Evolutionary conservation across 2,113 vertebrate genomes (phyloP), one percentile per base, ranked within the genome.

Genomic region (Arothron firmamentum): DNA sequence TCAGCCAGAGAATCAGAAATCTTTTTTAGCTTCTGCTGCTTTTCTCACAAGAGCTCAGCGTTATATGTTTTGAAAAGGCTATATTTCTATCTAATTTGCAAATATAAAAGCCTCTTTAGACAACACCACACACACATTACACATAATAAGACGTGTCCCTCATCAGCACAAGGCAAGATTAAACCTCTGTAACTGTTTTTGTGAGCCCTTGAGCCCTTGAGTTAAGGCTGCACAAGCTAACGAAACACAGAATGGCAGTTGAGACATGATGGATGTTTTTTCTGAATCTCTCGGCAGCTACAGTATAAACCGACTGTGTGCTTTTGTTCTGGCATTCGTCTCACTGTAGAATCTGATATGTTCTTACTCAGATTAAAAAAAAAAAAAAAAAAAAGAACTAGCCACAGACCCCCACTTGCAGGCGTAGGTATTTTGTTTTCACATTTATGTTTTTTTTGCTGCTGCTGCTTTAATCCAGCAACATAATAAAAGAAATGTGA

Each of bases 161-260:
- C 83, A 52, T 80, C 73, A 56, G 64, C 84, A 75, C 81, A 80
- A 88, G 85, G 87, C 87, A 88, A 89, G 87, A 87, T 77, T 7
- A 28, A 28, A 79, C 76, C 70, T 72, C 62, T 56, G 54, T 66
- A 67, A 76, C 81, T 87, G 82, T 89, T 86, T 86, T 74, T 80
- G 78, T 70, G 79, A 82, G 74, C 87, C 80, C 81, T 78, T 70
- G 41, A 72, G 84, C 49, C 14, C 43, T 45, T 45, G 15, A 45
- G 13, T 28, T 28, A 28, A 28, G 25, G 25, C 4, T 28, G 63
- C 3, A 41, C 61, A 58, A 64, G 61, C 60, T n/a, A 43, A 61
- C 63, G 63, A 74, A 60, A 74, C 41, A 38, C 65, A 53, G 16
- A 45, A 41, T 57, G 75, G 65, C 56, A 61, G 66, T 68, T 62